Percentiles rank a stretch among this genome's conserved stretches.
These are phyloP conservation scores for Bombus haemorrhoidalis DNA, from an alignment of 1,140 invertebrate genomes.

Conservation along the genomic window DNA sequence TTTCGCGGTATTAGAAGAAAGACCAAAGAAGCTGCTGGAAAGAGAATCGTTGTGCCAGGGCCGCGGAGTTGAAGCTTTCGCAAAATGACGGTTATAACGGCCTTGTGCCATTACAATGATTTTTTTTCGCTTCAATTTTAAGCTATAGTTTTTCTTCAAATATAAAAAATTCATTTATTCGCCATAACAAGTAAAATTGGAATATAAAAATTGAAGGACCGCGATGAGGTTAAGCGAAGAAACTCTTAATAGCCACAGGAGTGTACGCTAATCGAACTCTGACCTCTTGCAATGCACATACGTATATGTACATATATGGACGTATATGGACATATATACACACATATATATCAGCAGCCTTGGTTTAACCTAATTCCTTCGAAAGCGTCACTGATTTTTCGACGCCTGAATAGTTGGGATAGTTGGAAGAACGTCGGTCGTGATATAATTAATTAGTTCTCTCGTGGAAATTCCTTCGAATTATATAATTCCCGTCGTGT, in stretches of 20 bases:
- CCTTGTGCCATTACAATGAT: no score
- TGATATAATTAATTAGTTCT: slow-evolving; percentile 13
- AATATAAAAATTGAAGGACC: background rate
- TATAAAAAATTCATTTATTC: background rate
- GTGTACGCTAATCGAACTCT: background rate
- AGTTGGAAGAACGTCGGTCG: background rate
- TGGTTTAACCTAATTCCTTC: slow-evolving; percentile 9
- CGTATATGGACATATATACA: no score
- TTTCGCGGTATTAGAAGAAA: no score
- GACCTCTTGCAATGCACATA: background rate
- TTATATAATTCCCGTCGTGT: no score
- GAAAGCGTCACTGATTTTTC: background rate
- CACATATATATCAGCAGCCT: background rate
- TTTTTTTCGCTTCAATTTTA: no score
- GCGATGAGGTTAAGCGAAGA: background rate
- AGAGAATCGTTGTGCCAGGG: no score
- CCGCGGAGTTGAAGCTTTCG: no score
- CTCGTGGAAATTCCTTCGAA: background rate
- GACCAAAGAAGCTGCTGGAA: no score
- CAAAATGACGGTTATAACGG: no score
- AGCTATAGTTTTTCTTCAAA: background rate
- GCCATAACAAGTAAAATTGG: background rate
- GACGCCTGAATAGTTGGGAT: slow-evolving; percentile 1
- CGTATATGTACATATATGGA: background rate
- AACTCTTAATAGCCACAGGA: background rate